phyloP scores from a whole-genome alignment of 2,113 vertebrate species.

The Rissa tridactyla region DNA sequence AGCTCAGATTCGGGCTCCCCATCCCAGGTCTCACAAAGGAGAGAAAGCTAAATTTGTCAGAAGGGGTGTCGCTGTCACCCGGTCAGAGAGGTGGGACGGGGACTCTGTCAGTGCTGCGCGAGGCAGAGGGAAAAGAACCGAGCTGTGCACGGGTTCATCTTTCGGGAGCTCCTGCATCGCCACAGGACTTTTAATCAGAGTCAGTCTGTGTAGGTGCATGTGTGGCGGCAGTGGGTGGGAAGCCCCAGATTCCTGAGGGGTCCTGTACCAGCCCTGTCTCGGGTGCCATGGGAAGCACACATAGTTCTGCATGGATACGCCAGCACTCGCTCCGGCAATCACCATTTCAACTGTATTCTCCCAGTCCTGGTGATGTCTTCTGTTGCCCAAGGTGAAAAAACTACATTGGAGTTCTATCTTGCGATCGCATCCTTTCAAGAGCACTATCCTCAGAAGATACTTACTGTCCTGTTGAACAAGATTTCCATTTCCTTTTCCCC shows the following conservation, averaged over 20 bases:
- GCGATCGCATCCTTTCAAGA: not conserved
- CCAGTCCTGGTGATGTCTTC: not conserved
- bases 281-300: not conserved
- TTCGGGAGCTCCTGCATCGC: not conserved
- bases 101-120: not conserved
- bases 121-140: rapidly evolving
- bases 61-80: not conserved
- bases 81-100: not conserved
- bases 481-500: not conserved
- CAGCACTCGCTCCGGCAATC: not conserved
- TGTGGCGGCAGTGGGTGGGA: not conserved
- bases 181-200: rapidly evolving
- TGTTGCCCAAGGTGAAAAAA: not conserved
- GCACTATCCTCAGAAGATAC: not conserved
- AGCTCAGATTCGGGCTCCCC: not conserved
- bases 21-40: too few species aligned
- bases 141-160: rapidly evolving
- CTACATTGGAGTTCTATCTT: not conserved
- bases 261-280: not conserved
- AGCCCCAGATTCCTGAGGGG: not conserved
- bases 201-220: rapidly evolving
- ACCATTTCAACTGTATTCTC: rapidly evolving
- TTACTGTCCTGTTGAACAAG: not conserved
- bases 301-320: not conserved
- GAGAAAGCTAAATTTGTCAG: not conserved